Evolutionary conservation across 2,888 invertebrate genomes (phyloP).

Genomic region (Oscheius sp.): DNA sequence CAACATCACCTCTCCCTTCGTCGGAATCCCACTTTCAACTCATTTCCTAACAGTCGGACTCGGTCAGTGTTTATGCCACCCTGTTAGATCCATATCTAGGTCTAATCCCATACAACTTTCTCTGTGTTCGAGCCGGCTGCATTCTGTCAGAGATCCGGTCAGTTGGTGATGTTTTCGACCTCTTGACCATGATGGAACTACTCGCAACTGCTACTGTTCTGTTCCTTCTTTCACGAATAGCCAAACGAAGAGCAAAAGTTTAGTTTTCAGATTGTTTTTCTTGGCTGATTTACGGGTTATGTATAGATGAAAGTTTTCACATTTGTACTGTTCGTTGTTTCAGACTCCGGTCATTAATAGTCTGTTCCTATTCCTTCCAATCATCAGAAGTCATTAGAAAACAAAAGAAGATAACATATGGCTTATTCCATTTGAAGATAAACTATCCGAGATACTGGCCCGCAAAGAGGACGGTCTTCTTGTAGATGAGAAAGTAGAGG

Average conservation of each 20-base stretch:
- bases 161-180: constrained; percentile 42
- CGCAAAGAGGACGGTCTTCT: no score
- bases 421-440: no score
- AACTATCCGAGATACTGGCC: no score
- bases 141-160: constrained; percentile 76
- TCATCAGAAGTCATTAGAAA: no score
- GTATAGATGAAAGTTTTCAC: no score
- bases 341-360: no score
- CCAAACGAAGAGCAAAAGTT: constrained; percentile 5
- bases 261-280: neutral
- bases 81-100: constrained; percentile 73
- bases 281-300: neutral
- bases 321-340: no score
- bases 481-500: no score
- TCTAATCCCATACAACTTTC: constrained; percentile 78
- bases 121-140: constrained; percentile 78
- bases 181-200: constrained; percentile 39
- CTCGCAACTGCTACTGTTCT: constrained; percentile 14
- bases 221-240: constrained; percentile 4
- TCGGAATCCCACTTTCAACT: constrained; percentile 76
- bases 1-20: constrained; percentile 78
- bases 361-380: no score
- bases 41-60: constrained; percentile 78
- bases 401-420: no score
- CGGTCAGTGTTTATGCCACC: constrained; percentile 68